A percentile compares a stretch with the other conserved stretches of the same genome.
phyloP scores from a whole-genome alignment of 35 echinoderm and acorn worm species.

The Hemicentrotus pulcherrimus region DNA sequence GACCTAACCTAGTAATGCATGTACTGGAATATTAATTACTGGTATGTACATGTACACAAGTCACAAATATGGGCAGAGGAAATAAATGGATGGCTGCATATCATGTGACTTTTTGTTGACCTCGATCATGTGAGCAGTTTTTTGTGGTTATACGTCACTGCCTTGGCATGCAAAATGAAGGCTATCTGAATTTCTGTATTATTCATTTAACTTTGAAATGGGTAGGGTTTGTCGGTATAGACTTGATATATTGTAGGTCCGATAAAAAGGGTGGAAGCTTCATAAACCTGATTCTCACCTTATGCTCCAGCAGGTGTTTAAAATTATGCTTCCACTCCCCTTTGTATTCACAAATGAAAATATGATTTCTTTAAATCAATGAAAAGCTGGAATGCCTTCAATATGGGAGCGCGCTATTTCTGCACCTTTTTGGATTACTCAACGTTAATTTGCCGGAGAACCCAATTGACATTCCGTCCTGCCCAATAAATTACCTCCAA shows the following conservation, averaged over 20 bases:
- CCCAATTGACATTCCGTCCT: not conserved
- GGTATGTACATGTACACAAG: not conserved
- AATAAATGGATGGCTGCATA: not conserved
- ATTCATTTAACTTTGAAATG: not conserved
- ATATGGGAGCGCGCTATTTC: not conserved
- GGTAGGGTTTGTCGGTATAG: not conserved
- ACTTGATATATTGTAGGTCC: not conserved
- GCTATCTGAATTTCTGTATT: not conserved
- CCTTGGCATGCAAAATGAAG: not conserved
- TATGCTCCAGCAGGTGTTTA: not conserved
- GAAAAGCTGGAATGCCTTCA: not conserved
- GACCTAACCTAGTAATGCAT: not conserved
- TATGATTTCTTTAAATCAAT: not conserved
- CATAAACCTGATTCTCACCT: not conserved
- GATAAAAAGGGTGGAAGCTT: not conserved
- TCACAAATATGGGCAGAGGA: not conserved
- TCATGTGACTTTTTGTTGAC: constrained; percentile 1
- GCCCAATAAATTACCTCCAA: constrained; percentile 1
- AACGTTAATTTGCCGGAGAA: not conserved
- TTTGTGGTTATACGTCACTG: not conserved
- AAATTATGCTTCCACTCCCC: not conserved
- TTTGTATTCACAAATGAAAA: not conserved
- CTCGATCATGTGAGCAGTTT: not conserved
- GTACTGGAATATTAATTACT: not conserved
- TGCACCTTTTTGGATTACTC: not conserved